phyloP scores from a whole-genome alignment of 2,797 vertebrate species.

The Enteromius treurensis region DNA sequence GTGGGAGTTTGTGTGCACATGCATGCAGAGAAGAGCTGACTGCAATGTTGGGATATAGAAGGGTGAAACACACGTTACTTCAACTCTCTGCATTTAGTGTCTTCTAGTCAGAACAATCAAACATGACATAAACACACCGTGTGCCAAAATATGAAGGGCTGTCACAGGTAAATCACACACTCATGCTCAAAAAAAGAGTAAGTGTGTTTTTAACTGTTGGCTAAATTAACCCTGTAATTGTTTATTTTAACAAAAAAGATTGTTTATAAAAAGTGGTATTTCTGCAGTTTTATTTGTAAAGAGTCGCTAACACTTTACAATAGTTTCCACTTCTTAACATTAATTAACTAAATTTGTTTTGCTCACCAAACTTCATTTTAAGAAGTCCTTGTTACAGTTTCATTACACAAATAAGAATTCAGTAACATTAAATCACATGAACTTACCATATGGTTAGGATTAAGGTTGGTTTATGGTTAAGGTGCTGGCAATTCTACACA shows the following conservation, averaged over 20 bases:
- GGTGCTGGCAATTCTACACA: neutral
- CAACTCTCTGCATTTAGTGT: neutral
- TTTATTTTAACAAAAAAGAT: neutral
- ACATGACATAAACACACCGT: neutral
- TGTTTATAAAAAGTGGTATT: neutral
- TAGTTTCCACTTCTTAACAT: no score
- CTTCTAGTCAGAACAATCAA: neutral
- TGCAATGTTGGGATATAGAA: constrained; percentile 7
- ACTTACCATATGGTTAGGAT: neutral
- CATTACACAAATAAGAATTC: neutral
- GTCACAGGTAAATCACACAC: neutral
- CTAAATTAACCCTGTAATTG: neutral
- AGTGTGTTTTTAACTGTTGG: neutral
- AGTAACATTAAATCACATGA: neutral
- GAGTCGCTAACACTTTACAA: neutral
- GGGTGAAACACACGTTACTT: neutral
- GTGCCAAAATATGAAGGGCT: constrained; percentile 13
- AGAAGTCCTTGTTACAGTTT: neutral
- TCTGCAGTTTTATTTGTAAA: neutral
- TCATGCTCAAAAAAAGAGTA: neutral
- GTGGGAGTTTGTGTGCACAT: constrained; percentile 17
- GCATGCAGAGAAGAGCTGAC: neutral
- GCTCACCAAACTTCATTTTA: neutral
- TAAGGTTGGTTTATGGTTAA: neutral
- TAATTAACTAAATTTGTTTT: neutral